These are phyloP conservation scores for Hetaerina titia DNA, from an alignment of 2,888 invertebrate species.

Conservation along the genomic window DNA sequence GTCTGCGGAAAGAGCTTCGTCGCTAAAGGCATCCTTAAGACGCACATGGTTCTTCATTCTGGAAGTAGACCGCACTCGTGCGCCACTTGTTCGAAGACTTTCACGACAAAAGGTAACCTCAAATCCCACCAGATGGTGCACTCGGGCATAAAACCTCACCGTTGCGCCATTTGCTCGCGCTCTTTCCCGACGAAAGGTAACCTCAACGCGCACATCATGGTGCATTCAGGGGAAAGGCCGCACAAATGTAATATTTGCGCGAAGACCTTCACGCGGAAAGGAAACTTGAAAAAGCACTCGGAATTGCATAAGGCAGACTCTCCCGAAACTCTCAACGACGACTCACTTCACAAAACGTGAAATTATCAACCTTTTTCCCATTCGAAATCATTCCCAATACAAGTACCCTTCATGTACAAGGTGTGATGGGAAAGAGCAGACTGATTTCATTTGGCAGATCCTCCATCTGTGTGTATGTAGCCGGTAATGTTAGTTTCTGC, in stretches of 20 bases:
- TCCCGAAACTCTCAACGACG: too few relatives aligned
- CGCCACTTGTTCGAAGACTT: background rate
- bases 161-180: slow-evolving; percentile 78
- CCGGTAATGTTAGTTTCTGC: too few relatives aligned
- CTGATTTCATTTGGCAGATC: too few relatives aligned
- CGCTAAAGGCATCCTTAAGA: slow-evolving; percentile 24
- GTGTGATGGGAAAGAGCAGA: too few relatives aligned
- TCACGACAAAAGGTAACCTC: slow-evolving; percentile 1
- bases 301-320: background rate
- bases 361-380: too few relatives aligned
- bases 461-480: too few relatives aligned
- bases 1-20: slow-evolving; percentile 56
- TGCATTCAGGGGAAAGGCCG: slow-evolving; percentile 82
- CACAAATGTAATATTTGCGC: slow-evolving; percentile 81
- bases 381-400: too few relatives aligned
- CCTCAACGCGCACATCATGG: slow-evolving; percentile 79
- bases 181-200: slow-evolving; percentile 80
- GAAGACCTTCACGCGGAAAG: slow-evolving; percentile 73
- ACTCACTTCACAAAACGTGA: too few relatives aligned
- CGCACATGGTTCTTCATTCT: slow-evolving; percentile 2
- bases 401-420: too few relatives aligned
- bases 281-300: background rate
- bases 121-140: background rate
- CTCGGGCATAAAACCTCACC: slow-evolving; percentile 30
- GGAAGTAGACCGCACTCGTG: background rate